A percentile compares a stretch with the other conserved stretches of the same genome.
Conservation (phyloP, 2,797 vertebrate species). For the Taeniopygia guttata region DNA sequence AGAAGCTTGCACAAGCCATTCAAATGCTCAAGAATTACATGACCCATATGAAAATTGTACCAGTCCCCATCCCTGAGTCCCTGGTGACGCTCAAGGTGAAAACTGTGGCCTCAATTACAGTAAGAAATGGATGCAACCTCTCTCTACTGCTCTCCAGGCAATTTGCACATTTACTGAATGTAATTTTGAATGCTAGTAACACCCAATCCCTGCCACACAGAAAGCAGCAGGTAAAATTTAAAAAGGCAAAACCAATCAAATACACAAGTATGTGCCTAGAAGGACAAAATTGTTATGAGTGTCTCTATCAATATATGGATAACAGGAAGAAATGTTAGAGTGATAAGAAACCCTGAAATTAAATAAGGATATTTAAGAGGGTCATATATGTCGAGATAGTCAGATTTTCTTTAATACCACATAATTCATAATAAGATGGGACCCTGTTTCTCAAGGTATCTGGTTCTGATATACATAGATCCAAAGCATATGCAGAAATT, state of each 20-base stretch:
- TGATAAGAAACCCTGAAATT: not conserved
- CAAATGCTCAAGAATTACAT: not conserved
- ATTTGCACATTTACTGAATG: conserved; percentile 34
- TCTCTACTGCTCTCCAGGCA: conserved; percentile 2
- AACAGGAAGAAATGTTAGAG: not conserved
- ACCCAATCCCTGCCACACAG: not conserved
- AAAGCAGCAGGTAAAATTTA: not conserved
- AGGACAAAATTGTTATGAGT: not conserved
- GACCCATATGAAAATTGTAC: not conserved
- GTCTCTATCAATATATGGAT: not conserved
- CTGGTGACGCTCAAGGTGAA: not conserved
- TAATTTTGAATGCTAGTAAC: conserved; percentile 20
- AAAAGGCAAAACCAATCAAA: not conserved
- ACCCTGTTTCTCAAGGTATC: not conserved
- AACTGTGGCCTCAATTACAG: not conserved
- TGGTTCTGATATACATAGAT: not conserved
- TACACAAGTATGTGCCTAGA: not conserved
- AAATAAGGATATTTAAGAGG: not conserved
- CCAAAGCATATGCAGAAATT: not conserved
- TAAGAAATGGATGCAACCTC: not conserved
- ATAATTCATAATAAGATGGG: not conserved
- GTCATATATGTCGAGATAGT: not conserved
- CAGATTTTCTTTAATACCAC: not conserved
- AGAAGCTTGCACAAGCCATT: not conserved
- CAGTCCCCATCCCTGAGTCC: not conserved